Percentiles rank a stretch among this genome's conserved stretches.
Evolutionary conservation across 2,797 vertebrate genomes (phyloP).

Genomic region (Presbytis comata): DNA sequence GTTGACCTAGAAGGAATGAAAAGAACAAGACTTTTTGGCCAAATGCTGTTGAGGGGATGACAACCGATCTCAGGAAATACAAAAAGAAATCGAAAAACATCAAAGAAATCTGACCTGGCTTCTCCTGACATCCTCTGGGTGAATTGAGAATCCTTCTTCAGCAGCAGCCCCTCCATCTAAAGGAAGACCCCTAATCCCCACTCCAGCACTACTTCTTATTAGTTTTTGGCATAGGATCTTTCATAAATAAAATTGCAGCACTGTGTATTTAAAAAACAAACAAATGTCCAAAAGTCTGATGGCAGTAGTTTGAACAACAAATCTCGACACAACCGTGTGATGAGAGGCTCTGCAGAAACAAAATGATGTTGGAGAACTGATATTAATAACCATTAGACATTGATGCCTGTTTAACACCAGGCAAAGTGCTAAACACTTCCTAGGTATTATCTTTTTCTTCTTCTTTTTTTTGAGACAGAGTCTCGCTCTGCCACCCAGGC

Average conservation of each 20-base stretch:
- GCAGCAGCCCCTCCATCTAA: neutral
- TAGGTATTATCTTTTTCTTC: accelerated
- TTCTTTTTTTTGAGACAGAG: too few species aligned
- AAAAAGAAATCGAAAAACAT: neutral
- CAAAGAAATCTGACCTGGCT: neutral
- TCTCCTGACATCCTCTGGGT: too few species aligned
- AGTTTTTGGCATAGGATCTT: neutral
- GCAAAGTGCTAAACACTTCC: neutral
- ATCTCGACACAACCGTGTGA: accelerated
- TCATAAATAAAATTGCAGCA: neutral
- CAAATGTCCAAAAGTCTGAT: neutral
- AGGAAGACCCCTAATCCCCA: neutral
- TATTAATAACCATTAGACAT: accelerated
- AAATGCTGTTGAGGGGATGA: neutral
- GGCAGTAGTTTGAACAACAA: neutral
- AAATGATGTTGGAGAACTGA: too few species aligned
- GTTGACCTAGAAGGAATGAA: neutral
- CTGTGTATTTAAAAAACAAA: neutral
- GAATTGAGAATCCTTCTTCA: neutral
- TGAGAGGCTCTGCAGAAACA: neutral
- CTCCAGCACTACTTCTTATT: neutral
- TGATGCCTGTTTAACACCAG: accelerated
- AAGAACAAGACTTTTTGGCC: neutral
- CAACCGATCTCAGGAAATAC: neutral
- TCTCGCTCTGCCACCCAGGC: too few species aligned